Evolutionary conservation across 2,797 vertebrate genomes (phyloP).

Genomic region (Pipistrellus nathusii): DNA sequence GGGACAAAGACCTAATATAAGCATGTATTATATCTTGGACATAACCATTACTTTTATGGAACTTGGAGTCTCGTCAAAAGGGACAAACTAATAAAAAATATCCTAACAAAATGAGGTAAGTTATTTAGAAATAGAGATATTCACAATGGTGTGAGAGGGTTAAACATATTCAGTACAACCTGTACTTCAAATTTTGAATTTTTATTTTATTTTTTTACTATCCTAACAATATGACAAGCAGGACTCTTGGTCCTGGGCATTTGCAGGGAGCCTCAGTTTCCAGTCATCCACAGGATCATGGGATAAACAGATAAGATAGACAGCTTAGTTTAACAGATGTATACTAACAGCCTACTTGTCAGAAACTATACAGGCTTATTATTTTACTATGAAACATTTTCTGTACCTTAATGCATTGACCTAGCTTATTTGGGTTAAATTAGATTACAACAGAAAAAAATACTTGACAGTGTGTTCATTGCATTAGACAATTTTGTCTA

Average conservation of each 20-base stretch:
- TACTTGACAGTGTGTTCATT: neutral
- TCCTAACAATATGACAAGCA: neutral
- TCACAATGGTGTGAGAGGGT: neutral
- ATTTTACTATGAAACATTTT: neutral
- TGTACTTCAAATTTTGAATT: neutral
- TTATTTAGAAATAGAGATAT: neutral
- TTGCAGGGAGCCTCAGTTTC: neutral
- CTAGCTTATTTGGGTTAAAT: neutral
- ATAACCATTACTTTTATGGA: slow-evolving; percentile 24
- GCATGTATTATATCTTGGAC: neutral
- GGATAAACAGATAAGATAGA: neutral
- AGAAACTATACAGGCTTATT: neutral
- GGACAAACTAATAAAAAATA: neutral
- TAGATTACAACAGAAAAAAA: neutral
- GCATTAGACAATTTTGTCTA: neutral
- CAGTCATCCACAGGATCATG: neutral
- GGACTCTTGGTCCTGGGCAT: neutral
- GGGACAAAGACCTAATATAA: neutral
- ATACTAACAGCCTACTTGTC: neutral
- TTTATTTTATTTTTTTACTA: neutral
- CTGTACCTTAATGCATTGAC: neutral
- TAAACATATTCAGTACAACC: neutral
- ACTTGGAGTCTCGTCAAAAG: neutral
- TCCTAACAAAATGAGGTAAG: neutral
- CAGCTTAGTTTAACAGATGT: neutral